phyloP scores from a whole-genome alignment of 2,113 vertebrate species.

The cattle (Bos taurus) region ARS-UCD2.0 NC_037356.1:7089501-7090000 shows the following conservation, averaged over 20 bases:
- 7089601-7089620: background rate
- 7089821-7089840: constrained; percentile 36
- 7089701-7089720: background rate
- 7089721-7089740: background rate
- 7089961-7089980: background rate
- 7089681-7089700: background rate
- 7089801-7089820: constrained; percentile 47
- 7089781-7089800: background rate
- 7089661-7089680: background rate
- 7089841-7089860: constrained; percentile 17
- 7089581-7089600: background rate
- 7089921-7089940: background rate
- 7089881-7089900: constrained; percentile 21
- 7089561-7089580: background rate
- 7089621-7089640: background rate
- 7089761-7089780: background rate
- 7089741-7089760: background rate
- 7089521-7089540: background rate
- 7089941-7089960: background rate
- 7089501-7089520: background rate
- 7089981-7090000: constrained; percentile 6
- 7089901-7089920: background rate
- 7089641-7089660: background rate
- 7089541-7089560: background rate
- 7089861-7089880: constrained; percentile 49